Evolutionary conservation across 2,888 invertebrate genomes (phyloP).

Genomic region (Dilophus febrilis): DNA sequence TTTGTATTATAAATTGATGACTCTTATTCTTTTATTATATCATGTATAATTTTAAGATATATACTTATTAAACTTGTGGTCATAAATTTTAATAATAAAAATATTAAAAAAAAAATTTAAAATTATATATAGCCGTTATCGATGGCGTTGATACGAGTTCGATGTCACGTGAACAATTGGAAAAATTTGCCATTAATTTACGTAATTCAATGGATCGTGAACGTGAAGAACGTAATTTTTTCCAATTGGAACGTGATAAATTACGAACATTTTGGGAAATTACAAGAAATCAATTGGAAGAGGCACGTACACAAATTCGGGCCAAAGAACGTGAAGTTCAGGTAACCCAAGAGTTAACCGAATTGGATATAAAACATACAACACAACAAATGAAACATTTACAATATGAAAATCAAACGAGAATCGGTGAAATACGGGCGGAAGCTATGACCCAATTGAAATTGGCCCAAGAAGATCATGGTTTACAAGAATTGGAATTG

Average conservation of each 20-base stretch:
- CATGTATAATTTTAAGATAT: too few species aligned
- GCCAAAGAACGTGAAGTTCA: conserved; percentile 78
- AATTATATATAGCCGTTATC: conserved; percentile 37
- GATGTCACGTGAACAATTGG: conserved; percentile 85
- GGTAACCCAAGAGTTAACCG: conserved; percentile 71
- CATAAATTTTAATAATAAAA: conserved; percentile 5
- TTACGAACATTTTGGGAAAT: conserved; percentile 93
- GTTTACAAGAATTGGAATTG: conserved; percentile 56
- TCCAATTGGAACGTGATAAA: conserved; percentile 88
- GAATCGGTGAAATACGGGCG: conserved; percentile 67
- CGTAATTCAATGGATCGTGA: conserved; percentile 86
- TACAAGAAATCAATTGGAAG: conserved; percentile 60
- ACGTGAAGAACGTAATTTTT: conserved; percentile 87
- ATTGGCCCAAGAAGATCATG: conserved; percentile 67
- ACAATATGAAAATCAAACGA: conserved; percentile 78
- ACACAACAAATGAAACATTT: conserved; percentile 88
- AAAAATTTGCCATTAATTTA: conserved; percentile 68
- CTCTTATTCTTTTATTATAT: too few species aligned
- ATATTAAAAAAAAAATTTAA: conserved; percentile 20
- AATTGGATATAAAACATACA: conserved; percentile 70
- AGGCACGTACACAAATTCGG: conserved; percentile 33
- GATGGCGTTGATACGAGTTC: conserved; percentile 85
- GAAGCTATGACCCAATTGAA: conserved; percentile 69
- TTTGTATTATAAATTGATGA: too few species aligned
- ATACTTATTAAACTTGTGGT: too few species aligned